Base-by-base conservation (phyloP, 2,888 invertebrate genomes). In the Crepidodera aurea region DNA sequence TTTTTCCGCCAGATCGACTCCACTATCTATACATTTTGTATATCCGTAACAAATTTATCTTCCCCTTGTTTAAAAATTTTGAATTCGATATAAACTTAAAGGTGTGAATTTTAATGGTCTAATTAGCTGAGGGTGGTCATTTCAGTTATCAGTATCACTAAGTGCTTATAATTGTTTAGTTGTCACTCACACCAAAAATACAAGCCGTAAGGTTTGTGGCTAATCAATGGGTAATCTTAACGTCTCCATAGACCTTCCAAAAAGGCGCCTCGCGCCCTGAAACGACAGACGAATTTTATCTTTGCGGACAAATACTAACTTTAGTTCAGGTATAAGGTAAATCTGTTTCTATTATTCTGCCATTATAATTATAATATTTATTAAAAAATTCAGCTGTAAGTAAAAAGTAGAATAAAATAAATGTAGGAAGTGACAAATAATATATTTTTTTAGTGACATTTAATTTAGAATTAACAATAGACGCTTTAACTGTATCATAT, bases 141-240 rank as follows among this genome's bases (percentile, higher is more conserved):
- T 25, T 13, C 2, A 22, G 10, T 44, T 44, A 44, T 22, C 19
- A 25, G 25, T 44, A 12, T 12, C 44, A 44, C 44, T 22, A 44
- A 44, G 22, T 22, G 44, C 44, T 44, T 44, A 44, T 44, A 44
- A 44, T 22, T 44, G 44, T 44, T 44, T 25, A 13, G 25, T 44
- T 44, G 44, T 44, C 44, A 44, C 44, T 44, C 44, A 12, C 10
- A 22, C 22, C n/a, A 25, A 44, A 25, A 44, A 10, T 22, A 44
- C 44, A 44, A 19, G 13, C n/a, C 8, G 13, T 22, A 5, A n/a
- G 44, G 44, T 16, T 16, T 25, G 44, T 44, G 44, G 25, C n/a
- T 44, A 44, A 44, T 44, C 44, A 25, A 44, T 22, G 2, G 44
- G 22, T 25, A 44, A 44, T 44, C 44, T 44, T 44, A 10, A 22